Conservation (phyloP, 2,888 invertebrate genomes). For the Lepidochrysops patricia region DNA sequence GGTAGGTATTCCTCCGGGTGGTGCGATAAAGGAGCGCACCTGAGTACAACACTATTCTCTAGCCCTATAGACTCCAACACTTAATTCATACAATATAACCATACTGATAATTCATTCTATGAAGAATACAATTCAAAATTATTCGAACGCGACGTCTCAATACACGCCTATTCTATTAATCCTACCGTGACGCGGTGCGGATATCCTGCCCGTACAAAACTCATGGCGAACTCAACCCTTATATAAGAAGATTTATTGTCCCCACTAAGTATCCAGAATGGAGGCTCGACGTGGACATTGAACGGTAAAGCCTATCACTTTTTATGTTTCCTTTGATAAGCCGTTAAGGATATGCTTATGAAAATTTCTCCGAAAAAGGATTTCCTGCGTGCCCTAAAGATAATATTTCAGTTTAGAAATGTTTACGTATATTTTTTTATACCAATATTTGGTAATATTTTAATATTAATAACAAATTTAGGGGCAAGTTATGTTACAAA, state of each 20-base stretch:
- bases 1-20: too few species aligned
- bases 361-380: not conserved
- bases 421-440: not conserved
- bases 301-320: conserved; percentile 8
- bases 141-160: not conserved
- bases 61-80: too few species aligned
- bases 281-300: conserved; percentile 10
- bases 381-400: not conserved
- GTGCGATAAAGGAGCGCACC: too few species aligned
- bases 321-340: conserved; percentile 10
- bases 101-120: too few species aligned
- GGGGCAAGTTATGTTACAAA: too few species aligned
- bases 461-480: too few species aligned
- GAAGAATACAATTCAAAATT: too few species aligned
- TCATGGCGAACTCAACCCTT: conserved; percentile 5
- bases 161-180: not conserved
- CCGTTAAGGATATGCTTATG: conserved; percentile 13
- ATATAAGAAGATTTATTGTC: conserved; percentile 9
- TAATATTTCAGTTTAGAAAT: not conserved
- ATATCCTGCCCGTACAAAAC: conserved; percentile 2
- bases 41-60: too few species aligned
- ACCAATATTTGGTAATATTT: not conserved
- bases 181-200: not conserved
- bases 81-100: too few species aligned
- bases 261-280: conserved; percentile 9